A percentile compares a stretch with the other conserved stretches of the same genome.
These are phyloP conservation scores for Psilanteris sp. DNA, from an alignment of 1,140 invertebrate genomes.

Conservation along the genomic window DNA sequence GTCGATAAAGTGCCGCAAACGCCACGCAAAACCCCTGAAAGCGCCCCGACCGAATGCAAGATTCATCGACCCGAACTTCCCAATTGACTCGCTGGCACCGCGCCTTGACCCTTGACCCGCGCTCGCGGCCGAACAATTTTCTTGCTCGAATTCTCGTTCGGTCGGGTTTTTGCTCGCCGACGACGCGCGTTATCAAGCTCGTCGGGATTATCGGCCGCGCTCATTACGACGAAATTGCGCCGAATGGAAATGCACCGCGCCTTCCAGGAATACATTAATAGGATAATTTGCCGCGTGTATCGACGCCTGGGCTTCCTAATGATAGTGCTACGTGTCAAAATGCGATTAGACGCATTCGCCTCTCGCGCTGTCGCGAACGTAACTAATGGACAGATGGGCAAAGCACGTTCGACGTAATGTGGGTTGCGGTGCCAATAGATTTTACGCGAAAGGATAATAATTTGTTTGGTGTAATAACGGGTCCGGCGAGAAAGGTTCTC, in stretches of 20 bases:
- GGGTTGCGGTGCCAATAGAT: conserved; percentile 38
- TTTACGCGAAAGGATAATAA: conserved; percentile 37
- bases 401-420: conserved; percentile 50
- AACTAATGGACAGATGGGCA: conserved; percentile 42
- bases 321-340: conserved; percentile 55
- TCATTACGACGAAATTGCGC: conserved; percentile 43
- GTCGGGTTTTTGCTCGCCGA: too few species aligned
- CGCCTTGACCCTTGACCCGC: too few species aligned
- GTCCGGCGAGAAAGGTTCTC: conserved; percentile 3
- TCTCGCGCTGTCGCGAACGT: conserved; percentile 35
- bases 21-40: too few species aligned
- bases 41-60: too few species aligned
- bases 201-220: conserved; percentile 25
- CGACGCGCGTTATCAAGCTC: conserved; percentile 10
- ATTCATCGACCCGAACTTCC: too few species aligned
- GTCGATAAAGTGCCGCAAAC: too few species aligned
- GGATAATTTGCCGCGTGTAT: conserved; percentile 45
- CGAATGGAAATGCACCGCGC: conserved; percentile 43
- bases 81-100: too few species aligned
- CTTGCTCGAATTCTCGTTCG: background rate
- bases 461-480: conserved; percentile 20
- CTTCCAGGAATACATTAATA: conserved; percentile 57
- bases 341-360: conserved; percentile 49
- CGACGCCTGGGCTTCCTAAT: conserved; percentile 44
- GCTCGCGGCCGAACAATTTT: too few species aligned